phyloP scores from a whole-genome alignment of 2,797 vertebrate genomes.

The Schizopygopsis pylzovi region DNA sequence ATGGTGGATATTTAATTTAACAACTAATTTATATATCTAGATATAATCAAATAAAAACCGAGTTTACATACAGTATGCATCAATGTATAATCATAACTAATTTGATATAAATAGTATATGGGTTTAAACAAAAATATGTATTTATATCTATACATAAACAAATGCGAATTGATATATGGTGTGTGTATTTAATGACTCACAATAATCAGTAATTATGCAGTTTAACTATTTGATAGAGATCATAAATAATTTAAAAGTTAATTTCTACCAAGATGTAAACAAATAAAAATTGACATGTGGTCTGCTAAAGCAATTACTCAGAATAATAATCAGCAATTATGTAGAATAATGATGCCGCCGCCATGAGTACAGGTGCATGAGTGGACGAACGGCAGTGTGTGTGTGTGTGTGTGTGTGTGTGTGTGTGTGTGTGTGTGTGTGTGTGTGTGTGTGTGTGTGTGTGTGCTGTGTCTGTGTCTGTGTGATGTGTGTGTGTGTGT shows the following conservation, averaged over 20 bases:
- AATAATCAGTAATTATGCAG: conserved; percentile 2
- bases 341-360: conserved; percentile 25
- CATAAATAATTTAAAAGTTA: neutral
- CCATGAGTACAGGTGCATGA: conserved; percentile 20
- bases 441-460: neutral
- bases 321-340: conserved; percentile 49
- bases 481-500: neutral
- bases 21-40: neutral
- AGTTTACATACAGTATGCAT: neutral
- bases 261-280: neutral
- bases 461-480: neutral
- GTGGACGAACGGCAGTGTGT: neutral
- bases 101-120: neutral
- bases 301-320: conserved; percentile 4
- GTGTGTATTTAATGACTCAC: neutral
- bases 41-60: neutral
- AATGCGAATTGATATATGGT: neutral
- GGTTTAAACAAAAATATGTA: neutral
- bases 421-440: neutral
- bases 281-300: neutral
- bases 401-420: neutral
- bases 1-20: neutral
- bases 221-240: neutral
- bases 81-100: too few species aligned
- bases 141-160: neutral